These are phyloP conservation scores for Benitochromis conjunctus DNA, from an alignment of 2,113 vertebrate genomes.

Conservation along the genomic window DNA sequence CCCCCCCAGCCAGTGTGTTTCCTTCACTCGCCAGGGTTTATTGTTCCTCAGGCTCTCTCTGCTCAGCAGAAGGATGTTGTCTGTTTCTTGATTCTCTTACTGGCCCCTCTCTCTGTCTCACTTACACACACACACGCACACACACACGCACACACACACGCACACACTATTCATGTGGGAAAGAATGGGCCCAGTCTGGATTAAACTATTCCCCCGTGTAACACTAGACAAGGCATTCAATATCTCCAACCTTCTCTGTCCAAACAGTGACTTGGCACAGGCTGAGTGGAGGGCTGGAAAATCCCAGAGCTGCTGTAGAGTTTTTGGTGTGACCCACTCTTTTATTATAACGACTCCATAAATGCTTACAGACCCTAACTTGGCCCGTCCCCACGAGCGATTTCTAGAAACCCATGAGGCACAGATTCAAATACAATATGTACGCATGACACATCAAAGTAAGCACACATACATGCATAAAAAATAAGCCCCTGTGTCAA, in stretches of 20 bases:
- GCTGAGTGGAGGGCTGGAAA: conserved; percentile 52
- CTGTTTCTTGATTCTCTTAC: conserved; percentile 44
- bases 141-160: background rate
- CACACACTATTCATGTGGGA: conserved; percentile 52
- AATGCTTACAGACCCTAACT: conserved; percentile 52
- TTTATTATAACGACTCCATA: conserved; percentile 54
- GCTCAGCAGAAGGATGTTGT: conserved; percentile 47
- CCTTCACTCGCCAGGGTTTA: conserved; percentile 38
- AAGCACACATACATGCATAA: background rate
- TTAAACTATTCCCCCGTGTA: conserved; percentile 60
- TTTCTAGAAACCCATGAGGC: background rate
- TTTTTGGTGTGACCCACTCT: conserved; percentile 53
- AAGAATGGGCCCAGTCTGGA: conserved; percentile 57
- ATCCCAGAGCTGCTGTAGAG: conserved; percentile 53
- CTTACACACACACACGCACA: background rate
- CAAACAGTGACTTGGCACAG: conserved; percentile 59
- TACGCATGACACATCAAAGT: background rate
- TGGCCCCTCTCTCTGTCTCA: background rate
- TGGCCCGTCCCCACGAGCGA: background rate
- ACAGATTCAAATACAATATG: conserved; percentile 9
- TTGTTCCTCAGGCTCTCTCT: conserved; percentile 31
- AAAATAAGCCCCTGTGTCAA: background rate
- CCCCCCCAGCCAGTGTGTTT: conserved; percentile 34
- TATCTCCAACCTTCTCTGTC: conserved; percentile 54
- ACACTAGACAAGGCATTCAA: conserved; percentile 61